These are phyloP conservation scores for Corbicula japonica DNA, from an alignment of 2,888 invertebrate genomes.

Conservation along the genomic window DNA sequence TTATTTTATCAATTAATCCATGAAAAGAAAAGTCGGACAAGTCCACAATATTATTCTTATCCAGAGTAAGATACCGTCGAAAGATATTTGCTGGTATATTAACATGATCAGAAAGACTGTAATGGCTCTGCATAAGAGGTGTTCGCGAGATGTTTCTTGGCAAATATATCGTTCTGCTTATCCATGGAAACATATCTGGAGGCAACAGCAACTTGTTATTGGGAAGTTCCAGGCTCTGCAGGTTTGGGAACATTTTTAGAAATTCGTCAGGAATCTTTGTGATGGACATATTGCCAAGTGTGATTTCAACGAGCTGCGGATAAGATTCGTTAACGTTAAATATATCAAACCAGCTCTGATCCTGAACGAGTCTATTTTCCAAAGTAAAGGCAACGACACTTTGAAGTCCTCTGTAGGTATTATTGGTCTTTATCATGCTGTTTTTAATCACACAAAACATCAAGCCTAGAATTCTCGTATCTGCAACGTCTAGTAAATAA, in stretches of 20 bases:
- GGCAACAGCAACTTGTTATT: constrained; percentile 30
- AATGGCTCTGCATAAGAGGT: constrained; percentile 25
- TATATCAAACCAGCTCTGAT: background rate
- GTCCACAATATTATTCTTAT: constrained; percentile 26
- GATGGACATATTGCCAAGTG: constrained; percentile 28
- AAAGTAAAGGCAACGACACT: constrained; percentile 6
- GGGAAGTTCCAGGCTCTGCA: constrained; percentile 32
- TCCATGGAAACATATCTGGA: constrained; percentile 44
- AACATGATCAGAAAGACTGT: constrained; percentile 8
- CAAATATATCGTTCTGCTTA: background rate
- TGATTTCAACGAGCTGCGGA: constrained; percentile 33
- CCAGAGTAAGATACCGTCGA: constrained; percentile 23
- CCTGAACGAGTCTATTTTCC: background rate
- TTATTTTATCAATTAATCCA: constrained; percentile 41
- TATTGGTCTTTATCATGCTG: background rate
- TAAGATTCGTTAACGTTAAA: constrained; percentile 4
- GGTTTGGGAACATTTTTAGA: constrained; percentile 30
- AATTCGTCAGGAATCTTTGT: constrained; percentile 6
- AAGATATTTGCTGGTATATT: constrained; percentile 26
- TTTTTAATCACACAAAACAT: background rate
- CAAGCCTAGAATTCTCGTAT: constrained; percentile 1
- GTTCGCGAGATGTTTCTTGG: constrained; percentile 41
- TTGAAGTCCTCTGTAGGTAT: background rate
- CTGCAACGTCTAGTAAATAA: constrained; percentile 5
- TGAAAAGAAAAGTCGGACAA: constrained; percentile 26